Evolutionary conservation across 1,140 invertebrate species (phyloP).

Genomic region (Bombus pyrosoma): DNA sequence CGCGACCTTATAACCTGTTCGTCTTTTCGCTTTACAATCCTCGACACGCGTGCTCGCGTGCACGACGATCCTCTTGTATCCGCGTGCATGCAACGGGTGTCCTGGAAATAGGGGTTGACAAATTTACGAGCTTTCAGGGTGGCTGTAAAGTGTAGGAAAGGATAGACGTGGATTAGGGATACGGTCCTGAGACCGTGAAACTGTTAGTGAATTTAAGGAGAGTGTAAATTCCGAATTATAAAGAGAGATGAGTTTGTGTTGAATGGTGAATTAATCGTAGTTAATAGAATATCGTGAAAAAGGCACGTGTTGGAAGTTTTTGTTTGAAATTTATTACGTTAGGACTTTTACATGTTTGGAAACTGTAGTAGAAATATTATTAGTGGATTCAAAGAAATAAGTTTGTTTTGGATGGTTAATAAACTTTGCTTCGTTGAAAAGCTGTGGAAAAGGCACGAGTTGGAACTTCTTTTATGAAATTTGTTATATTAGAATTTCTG

Average conservation of each 20-base stretch:
- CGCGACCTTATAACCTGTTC: constrained; percentile 14
- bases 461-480: background rate
- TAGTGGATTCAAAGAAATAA: background rate
- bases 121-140: background rate
- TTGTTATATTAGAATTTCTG: background rate
- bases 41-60: background rate
- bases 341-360: too few species aligned
- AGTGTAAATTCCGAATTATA: too few species aligned
- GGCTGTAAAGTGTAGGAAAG: background rate
- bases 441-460: background rate
- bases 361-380: too few species aligned
- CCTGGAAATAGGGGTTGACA: background rate
- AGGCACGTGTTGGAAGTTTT: too few species aligned
- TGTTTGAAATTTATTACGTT: too few species aligned
- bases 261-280: background rate
- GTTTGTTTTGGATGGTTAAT: background rate
- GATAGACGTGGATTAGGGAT: background rate
- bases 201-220: background rate
- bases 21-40: constrained; percentile 19
- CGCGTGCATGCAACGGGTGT: background rate
- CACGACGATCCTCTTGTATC: background rate
- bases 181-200: background rate
- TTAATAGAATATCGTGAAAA: too few species aligned
- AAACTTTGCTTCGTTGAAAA: background rate
- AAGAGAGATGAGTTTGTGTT: background rate